phyloP scores from a whole-genome alignment of 2,888 invertebrate genomes.

The Timema podura region DNA sequence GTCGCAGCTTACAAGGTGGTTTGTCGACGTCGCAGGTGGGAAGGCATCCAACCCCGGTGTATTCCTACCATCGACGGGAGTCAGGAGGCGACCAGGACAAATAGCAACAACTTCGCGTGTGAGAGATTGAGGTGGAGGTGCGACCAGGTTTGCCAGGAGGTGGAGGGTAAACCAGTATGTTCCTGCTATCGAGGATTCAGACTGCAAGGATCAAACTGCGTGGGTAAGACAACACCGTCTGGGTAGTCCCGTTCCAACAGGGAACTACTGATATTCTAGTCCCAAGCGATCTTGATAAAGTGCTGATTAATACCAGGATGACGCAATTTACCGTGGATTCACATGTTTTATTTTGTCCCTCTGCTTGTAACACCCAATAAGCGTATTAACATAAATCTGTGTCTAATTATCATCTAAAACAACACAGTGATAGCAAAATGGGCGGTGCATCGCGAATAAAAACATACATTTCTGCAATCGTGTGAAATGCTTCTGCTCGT shows the following conservation, averaged over 20 bases:
- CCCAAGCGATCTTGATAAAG: too few relatives aligned
- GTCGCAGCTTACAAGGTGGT: slow-evolving; percentile 2
- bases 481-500: too few relatives aligned
- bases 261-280: too few relatives aligned
- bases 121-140: slow-evolving; percentile 15
- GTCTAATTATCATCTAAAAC: too few relatives aligned
- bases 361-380: neutral
- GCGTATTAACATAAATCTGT: neutral
- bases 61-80: slow-evolving; percentile 7
- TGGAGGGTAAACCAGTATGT: slow-evolving; percentile 19
- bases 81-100: neutral
- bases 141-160: slow-evolving; percentile 26
- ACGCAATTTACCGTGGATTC: too few relatives aligned
- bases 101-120: neutral
- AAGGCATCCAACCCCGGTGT: slow-evolving; percentile 18
- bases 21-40: slow-evolving; percentile 16
- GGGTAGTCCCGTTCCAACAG: too few relatives aligned
- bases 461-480: too few relatives aligned
- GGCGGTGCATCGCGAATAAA: too few relatives aligned
- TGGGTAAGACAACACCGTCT: slow-evolving; percentile 18
- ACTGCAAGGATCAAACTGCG: slow-evolving; percentile 17
- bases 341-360: too few relatives aligned
- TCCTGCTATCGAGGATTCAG: slow-evolving; percentile 27
- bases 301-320: too few relatives aligned
- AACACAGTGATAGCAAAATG: too few relatives aligned